Conservation (phyloP, 2,797 vertebrate species). For the Pseudocheirus occidentalis region DNA sequence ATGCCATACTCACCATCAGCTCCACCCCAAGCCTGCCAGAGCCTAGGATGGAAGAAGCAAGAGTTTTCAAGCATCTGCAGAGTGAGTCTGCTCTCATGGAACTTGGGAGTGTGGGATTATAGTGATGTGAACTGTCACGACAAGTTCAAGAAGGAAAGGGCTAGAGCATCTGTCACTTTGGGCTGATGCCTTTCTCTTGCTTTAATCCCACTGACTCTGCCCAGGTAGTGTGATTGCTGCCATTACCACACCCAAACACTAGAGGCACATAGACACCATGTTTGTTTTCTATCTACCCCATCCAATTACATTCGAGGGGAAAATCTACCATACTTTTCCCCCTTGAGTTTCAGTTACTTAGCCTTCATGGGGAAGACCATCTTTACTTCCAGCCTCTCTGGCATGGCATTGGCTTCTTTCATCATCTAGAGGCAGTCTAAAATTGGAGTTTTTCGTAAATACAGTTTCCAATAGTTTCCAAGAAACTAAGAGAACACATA, state of each 20-base stretch:
- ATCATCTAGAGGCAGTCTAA: not conserved
- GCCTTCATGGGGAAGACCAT: not conserved
- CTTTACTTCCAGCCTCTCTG: not conserved
- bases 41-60: not conserved
- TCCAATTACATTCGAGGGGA: not conserved
- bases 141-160: not conserved
- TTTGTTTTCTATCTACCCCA: not conserved
- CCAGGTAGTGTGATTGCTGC: not conserved
- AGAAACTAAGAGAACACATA: not conserved
- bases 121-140: not conserved
- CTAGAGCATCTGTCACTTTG: not conserved
- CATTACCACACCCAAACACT: not conserved
- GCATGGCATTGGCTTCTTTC: not conserved
- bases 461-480: too few species aligned
- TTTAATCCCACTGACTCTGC: too few species aligned
- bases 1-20: not conserved
- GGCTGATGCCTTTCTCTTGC: not conserved
- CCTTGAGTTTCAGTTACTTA: not conserved
- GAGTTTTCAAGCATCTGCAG: not conserved
- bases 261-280: not conserved
- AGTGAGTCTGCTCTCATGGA: not conserved
- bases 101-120: not conserved
- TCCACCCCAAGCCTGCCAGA: not conserved
- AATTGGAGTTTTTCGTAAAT: not conserved
- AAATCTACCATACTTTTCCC: not conserved